Evolutionary conservation across 2,113 vertebrate genomes (phyloP), one percentile per base, ranked within the genome.

Genomic region (Corythornis cristatus): DNA sequence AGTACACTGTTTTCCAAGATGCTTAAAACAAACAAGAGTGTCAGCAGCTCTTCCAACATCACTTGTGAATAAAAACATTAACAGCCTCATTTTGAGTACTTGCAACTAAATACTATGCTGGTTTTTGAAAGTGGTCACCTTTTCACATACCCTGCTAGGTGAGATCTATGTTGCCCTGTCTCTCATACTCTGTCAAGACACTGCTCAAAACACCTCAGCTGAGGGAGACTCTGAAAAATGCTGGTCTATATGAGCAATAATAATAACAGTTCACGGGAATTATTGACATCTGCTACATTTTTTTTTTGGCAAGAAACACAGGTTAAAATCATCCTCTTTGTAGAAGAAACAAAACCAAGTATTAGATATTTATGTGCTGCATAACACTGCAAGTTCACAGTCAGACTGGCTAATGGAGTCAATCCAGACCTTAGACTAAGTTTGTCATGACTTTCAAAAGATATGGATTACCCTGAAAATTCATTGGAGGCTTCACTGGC

Each of bases 11-110:
- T 86, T 78, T 90, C 58, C 68, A 57, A 91, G 86, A 88, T 83
- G 68, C 43, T 89, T 81, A 40, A 86, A 88, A 80, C 9, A 87
- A 88, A 33, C 53, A 62, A 86, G 88, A 94, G 35, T 35, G 45
- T 75, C 86, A 93, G 65, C 66, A 93, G 83, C 62, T 20, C 37
- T 89, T 73, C 33, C 42, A 76, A 10, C 26, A 76, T 22, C 50
- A 51, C 46, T 76, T 78, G 11, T 23, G 57, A 88, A 35, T n/a
- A 74, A 95, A 78, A 84, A 19, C 42, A 88, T 62, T 85, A 87
- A 20, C 15, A 37, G 37, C 10, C 31, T 46, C 45, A 71, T 60
- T 90, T 93, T 0, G 4, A 88, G 43, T 15, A 67, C 53, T 29
- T 83, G 65, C 33, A 86, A 21, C 19, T 77, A 70, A 8, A 65